Percentiles rank a stretch among this genome's conserved stretches.
Evolutionary conservation across 2,888 invertebrate species (phyloP).

Genomic region (Drosophila rellima): DNA sequence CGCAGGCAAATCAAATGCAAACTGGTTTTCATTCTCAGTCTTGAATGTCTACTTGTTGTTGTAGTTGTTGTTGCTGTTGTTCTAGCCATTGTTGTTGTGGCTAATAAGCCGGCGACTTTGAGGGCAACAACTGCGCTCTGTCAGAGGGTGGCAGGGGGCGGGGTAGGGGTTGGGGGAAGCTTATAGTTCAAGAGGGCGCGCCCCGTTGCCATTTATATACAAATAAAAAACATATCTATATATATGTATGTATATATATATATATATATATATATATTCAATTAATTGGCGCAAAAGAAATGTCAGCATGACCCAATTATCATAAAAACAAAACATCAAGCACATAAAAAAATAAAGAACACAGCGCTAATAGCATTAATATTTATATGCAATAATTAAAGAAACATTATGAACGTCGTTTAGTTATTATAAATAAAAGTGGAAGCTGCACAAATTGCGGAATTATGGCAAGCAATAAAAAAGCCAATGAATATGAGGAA

Average conservation of each 20-base stretch:
- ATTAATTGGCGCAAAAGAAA: conserved; percentile 58
- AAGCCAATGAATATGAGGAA: neutral
- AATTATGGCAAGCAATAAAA: conserved; percentile 10
- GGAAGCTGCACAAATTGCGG: conserved; percentile 20
- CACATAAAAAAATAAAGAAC: conserved; percentile 17
- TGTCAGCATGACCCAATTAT: conserved; percentile 71
- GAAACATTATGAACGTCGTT: conserved; percentile 20
- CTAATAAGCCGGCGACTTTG: conserved; percentile 47
- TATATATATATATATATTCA: conserved; percentile 23
- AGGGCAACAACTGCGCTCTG: conserved; percentile 32
- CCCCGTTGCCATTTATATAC: conserved; percentile 43
- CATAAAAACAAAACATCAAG: conserved; percentile 33
- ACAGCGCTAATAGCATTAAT: conserved; percentile 37
- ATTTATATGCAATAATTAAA: conserved; percentile 43
- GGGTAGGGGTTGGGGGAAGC: neutral
- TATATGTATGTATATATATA: conserved; percentile 14
- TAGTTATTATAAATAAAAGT: conserved; percentile 9
- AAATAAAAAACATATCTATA: neutral
- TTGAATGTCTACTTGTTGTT: conserved; percentile 1
- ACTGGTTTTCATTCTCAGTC: conserved; percentile 58
- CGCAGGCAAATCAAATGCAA: conserved; percentile 60
- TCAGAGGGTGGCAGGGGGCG: conserved; percentile 8
- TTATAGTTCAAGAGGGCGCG: conserved; percentile 22
- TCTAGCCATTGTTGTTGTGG: conserved; percentile 16
- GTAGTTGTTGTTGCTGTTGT: conserved; percentile 1